phyloP scores from a whole-genome alignment of 2,888 invertebrate genomes.

The Drosophila merina region DNA sequence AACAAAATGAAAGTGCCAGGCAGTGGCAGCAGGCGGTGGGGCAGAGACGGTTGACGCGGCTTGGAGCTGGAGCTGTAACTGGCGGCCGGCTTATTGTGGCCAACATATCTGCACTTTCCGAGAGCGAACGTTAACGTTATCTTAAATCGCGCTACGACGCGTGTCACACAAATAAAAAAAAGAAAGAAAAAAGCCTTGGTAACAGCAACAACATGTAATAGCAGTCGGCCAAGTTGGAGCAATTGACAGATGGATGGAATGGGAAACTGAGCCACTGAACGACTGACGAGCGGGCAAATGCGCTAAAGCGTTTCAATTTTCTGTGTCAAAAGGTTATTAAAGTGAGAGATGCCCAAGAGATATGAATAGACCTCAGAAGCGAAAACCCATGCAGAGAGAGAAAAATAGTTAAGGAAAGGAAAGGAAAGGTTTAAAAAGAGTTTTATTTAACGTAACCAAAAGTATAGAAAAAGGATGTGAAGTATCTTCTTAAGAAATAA shows the following conservation, averaged over 20 bases:
- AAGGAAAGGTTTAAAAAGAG: no score
- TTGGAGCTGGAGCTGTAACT: slow-evolving; percentile 15
- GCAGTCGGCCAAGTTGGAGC: slow-evolving; percentile 7
- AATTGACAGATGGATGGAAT: slow-evolving; percentile 28
- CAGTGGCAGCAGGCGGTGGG: slow-evolving; percentile 22
- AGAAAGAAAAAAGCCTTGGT: not conserved
- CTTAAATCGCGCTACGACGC: slow-evolving; percentile 56
- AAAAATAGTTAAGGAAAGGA: not conserved
- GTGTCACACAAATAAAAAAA: slow-evolving; percentile 49
- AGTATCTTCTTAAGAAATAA: no score
- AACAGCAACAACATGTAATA: slow-evolving; percentile 31
- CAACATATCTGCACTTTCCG: slow-evolving; percentile 35
- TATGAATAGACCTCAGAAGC: slow-evolving; percentile 21
- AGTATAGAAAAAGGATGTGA: no score
- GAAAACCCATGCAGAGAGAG: slow-evolving; percentile 11
- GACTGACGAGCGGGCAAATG: slow-evolving; percentile 48
- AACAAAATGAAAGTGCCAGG: slow-evolving; percentile 74
- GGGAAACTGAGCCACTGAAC: slow-evolving; percentile 10
- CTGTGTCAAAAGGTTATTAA: slow-evolving; percentile 76
- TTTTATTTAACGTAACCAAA: no score
- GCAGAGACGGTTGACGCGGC: slow-evolving; percentile 40
- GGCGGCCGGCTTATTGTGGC: slow-evolving; percentile 28
- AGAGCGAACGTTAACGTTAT: slow-evolving; percentile 49
- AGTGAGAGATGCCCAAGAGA: slow-evolving; percentile 60
- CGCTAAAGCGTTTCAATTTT: slow-evolving; percentile 70